phyloP scores from a whole-genome alignment of 2,797 vertebrate genomes.

The Scomberomorus guttatus region DNA sequence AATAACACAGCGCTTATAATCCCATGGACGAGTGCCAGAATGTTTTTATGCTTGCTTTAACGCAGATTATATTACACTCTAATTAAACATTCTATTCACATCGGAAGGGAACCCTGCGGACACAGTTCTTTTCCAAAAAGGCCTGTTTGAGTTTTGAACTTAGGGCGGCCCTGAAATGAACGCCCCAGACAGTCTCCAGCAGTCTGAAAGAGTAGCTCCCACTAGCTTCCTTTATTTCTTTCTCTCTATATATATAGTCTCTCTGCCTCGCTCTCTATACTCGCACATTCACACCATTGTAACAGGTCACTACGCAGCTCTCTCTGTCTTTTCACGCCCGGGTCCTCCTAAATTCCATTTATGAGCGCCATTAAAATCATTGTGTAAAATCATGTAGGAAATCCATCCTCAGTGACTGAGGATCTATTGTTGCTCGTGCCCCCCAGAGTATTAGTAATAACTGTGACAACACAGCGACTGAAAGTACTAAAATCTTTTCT shows the following conservation, averaged over 20 bases:
- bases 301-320: conserved; percentile 57
- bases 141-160: conserved; percentile 88
- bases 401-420: conserved; percentile 68
- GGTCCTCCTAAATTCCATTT: conserved; percentile 79
- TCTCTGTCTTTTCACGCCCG: conserved; percentile 70
- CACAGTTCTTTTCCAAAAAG: conserved; percentile 84
- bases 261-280: conserved; percentile 49
- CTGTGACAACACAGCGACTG: conserved; percentile 68
- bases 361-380: conserved; percentile 82
- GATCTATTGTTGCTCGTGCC: conserved; percentile 58
- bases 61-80: conserved; percentile 90
- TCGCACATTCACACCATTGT: conserved; percentile 73
- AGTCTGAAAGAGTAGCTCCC: conserved; percentile 79
- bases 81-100: conserved; percentile 90
- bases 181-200: conserved; percentile 84
- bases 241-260: conserved; percentile 64
- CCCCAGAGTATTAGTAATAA: conserved; percentile 71
- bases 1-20: conserved; percentile 86
- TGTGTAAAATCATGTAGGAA: conserved; percentile 83
- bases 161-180: conserved; percentile 80
- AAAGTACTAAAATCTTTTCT: conserved; percentile 66
- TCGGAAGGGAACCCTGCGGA: conserved; percentile 82
- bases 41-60: conserved; percentile 90
- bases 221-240: conserved; percentile 69
- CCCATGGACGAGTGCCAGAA: conserved; percentile 86